Evolutionary conservation across 2,113 vertebrate species (phyloP), one percentile per base, ranked within the genome.

Genomic region (Pygoscelis antarcticus): DNA sequence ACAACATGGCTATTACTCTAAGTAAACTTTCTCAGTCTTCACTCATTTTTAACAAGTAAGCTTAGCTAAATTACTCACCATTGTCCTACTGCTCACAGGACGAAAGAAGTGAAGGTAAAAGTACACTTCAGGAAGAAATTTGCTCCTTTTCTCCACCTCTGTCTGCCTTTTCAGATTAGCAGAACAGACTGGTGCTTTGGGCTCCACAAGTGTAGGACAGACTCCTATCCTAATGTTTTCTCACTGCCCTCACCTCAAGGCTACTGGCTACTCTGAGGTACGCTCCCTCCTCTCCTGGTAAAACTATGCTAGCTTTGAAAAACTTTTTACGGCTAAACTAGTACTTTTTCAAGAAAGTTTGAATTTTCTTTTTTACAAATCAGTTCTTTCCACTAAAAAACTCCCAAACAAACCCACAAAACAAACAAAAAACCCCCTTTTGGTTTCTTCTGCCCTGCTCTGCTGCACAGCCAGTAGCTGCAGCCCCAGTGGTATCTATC

Each of bases 341-440:
- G 32, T 23, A 42, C 9, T 16, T 70, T 62, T 83, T 83, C 23
- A 70, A 55, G 16, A 62, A 70, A 68, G 18, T 47, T n/a, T 47
- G 40, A 17, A n/a, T 47, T 76, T 82, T 60, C 4, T 68, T 54
- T 75, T 77, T 55, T 49, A 32, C 9, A 27, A 51, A 79, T 38
- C 11, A 14, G 6, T 51, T 44, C 36, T 60, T 68, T 46, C 61
- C 34, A 47, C 11, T 19, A n/a, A 83, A 82, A 58, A 32, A 3
- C 10, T 42, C 9, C n/a, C 20, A 57, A 57, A 42, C 9, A 49
- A 65, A 26, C 9, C 6, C 27, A 54, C 12, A 62, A 62, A 34
- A 32, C 7, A 22, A 69, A 36, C 5, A 30, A 38, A 55, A 19
- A 55, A 4, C 0, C 1, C 1, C 8, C 4, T 51, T 66, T 54